Evolutionary conservation across 1,140 invertebrate genomes (phyloP), one percentile per base, ranked within the genome.

Genomic region (Drosophila rhopaloa): DNA sequence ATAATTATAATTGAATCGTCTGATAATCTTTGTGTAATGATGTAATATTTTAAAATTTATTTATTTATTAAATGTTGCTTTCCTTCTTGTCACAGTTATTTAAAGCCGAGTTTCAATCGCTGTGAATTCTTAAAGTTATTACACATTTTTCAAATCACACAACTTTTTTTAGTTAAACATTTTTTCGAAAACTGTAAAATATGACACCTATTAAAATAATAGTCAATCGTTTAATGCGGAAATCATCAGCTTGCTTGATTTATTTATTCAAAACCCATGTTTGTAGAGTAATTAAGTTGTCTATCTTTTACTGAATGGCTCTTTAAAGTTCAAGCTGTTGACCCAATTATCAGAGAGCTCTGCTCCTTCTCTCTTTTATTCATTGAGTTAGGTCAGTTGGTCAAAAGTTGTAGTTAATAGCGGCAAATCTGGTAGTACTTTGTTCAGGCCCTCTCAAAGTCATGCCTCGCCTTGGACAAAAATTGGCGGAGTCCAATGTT

Each of bases 331-430:
- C 62, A 38, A 78, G 58, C 63, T 57, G 71, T 47, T 86, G 82
- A 86, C 82, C 82, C 79, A 86, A 83, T 84, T 89, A 66, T 72
- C 67, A 29, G 46, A 41, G 48, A 40, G 35, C 47, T 43, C 53
- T 51, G 38, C 53, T 43, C 47, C 0, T 14, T 27, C 50, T 70
- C 41, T 19, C 27, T 24, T 50, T 60, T 61, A 54, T 32, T 46
- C 57, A 70, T 75, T 85, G 79, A 79, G 79, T 72, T 82, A 75
- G 82, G 82, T 85, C 79, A 79, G 59, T 76, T 51, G 48, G 40
- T 14, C 54, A 47, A 46, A 37, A 46, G 27, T 43, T 50, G 24
- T 19, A 19, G 40, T 24, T 46, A 27, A 11, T 40, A 40, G 29
- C 51, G 32, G 47, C 19, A 65, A 27, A 66, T 38, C 14, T 51